Evolutionary conservation across 2,888 invertebrate genomes (phyloP), one percentile per base, ranked within the genome.

Genomic region (Xylota segnis): DNA sequence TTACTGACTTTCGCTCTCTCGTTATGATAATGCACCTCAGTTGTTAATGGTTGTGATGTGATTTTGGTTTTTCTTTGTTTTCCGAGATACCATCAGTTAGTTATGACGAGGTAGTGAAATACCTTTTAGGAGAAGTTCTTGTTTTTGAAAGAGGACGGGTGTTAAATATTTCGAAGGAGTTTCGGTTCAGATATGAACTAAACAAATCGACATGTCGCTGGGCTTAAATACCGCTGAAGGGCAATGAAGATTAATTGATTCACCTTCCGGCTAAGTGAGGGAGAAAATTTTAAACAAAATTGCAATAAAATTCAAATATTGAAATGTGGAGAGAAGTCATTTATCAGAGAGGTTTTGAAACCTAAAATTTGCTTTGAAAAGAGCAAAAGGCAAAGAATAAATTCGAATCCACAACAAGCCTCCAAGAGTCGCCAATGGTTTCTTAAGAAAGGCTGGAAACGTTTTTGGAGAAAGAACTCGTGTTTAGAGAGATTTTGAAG

Each of bases 21-120:
- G 45, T 71, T 66, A 75, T 70, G 83, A 18, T 84, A 58, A 84
- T 84, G 79, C 45, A 75, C 77, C 54, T 47, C 70, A 10, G 7
- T 43, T 71, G 58, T 82, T 65, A 75, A 40, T 40, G 47, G 54
- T 47, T 63, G 66, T 74, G 47, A 52, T 77, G 37, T 9, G 37
- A 37, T 37, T 9, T 37, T 10, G 2, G 5, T 32, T 37, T 37
- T 37, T n/a, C n/a, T n/a, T 23, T 23, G 23, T 76, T 72, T 68
- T 61, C n/a, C n/a, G 58, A 68, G 45, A 68, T 5, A 37, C 18
- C n/a, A 9, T 70, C 32, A 37, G 29, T 14, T 40, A 54, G 27
- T 72, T 59, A 72, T 56, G 66, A 37, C 27, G 2, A 7, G 34
- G 45, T 37, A 74, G 59, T 81, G 66, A 74, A 74, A 81, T 74